phyloP scores from a whole-genome alignment of 2,888 invertebrate species.

The Nomada goodeniana region DNA sequence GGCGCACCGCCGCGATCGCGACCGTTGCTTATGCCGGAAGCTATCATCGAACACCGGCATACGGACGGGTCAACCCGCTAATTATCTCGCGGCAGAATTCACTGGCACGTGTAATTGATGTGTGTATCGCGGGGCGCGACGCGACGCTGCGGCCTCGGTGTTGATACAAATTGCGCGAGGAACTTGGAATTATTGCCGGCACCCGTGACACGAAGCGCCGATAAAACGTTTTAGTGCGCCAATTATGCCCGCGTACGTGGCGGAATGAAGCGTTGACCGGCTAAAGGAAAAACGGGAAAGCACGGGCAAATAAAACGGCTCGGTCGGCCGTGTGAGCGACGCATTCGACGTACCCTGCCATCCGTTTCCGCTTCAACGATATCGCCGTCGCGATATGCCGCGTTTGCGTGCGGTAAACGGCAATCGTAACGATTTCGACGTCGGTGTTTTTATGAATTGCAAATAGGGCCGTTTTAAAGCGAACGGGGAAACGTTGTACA shows the following conservation, averaged over 20 bases:
- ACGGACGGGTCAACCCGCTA: slow-evolving; percentile 13
- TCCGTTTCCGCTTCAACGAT: neutral
- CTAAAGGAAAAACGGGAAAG: neutral
- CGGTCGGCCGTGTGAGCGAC: slow-evolving; percentile 5
- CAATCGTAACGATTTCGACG: slow-evolving; percentile 5
- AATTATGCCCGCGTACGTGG: slow-evolving; percentile 25
- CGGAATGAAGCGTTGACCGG: slow-evolving; percentile 28
- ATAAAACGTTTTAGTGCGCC: slow-evolving; percentile 45
- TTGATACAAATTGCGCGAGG: slow-evolving; percentile 52
- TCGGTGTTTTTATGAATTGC: slow-evolving; percentile 15
- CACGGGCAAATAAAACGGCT: neutral
- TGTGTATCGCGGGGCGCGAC: slow-evolving; percentile 19
- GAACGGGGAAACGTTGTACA: neutral
- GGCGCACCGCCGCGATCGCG: neutral
- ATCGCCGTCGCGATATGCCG: neutral
- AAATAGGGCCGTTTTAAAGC: slow-evolving; percentile 42
- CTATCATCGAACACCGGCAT: slow-evolving; percentile 45
- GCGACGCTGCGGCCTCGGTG: slow-evolving; percentile 24
- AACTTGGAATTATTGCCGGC: slow-evolving; percentile 44
- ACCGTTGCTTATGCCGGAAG: slow-evolving; percentile 51
- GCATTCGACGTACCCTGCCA: slow-evolving; percentile 7
- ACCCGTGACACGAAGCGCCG: slow-evolving; percentile 30
- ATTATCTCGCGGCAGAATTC: slow-evolving; percentile 24
- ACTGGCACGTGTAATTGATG: slow-evolving; percentile 44
- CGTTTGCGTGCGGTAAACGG: slow-evolving; percentile 21